Percentiles rank a stretch among this genome's conserved stretches.
phyloP scores from a whole-genome alignment of 1,140 invertebrate genomes.

The Penaeus indicus region DNA sequence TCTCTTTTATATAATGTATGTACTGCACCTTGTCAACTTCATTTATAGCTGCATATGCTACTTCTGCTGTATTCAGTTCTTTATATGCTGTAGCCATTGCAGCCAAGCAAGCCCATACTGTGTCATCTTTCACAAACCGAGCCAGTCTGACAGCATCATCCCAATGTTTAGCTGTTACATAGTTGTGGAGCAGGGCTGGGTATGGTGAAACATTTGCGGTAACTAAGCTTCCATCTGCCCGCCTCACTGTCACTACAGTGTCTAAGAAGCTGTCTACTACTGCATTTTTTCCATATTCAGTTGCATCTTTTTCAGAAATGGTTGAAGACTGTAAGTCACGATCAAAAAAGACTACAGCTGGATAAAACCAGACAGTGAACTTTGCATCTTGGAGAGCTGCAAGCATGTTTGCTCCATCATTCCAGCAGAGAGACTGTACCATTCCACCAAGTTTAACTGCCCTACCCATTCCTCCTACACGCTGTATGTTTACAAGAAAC shows the following conservation, averaged over 20 bases:
- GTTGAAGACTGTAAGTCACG: constrained; percentile 79
- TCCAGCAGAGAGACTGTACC: constrained; percentile 86
- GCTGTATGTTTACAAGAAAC: constrained; percentile 50
- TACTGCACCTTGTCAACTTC: constrained; percentile 93
- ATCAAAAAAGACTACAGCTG: constrained; percentile 82
- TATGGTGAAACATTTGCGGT: constrained; percentile 78
- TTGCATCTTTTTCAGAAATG: constrained; percentile 77
- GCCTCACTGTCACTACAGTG: constrained; percentile 81
- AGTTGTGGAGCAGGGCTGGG: constrained; percentile 77
- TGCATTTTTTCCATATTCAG: constrained; percentile 85
- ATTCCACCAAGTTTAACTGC: constrained; percentile 75
- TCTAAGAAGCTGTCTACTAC: constrained; percentile 83
- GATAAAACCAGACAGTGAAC: constrained; percentile 89
- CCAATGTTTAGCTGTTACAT: constrained; percentile 78
- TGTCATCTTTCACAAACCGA: constrained; percentile 84
- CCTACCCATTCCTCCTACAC: constrained; percentile 45
- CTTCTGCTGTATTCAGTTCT: constrained; percentile 87
- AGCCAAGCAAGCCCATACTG: constrained; percentile 91
- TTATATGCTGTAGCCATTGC: constrained; percentile 85
- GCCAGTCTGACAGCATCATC: constrained; percentile 83
- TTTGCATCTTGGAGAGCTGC: constrained; percentile 85
- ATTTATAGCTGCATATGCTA: constrained; percentile 92
- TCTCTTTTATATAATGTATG: constrained; percentile 85
- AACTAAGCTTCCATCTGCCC: constrained; percentile 80
- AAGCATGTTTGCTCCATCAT: constrained; percentile 85